Evolutionary conservation across 2,888 invertebrate genomes (phyloP).

Genomic region (Entomobrya multifasciata): DNA sequence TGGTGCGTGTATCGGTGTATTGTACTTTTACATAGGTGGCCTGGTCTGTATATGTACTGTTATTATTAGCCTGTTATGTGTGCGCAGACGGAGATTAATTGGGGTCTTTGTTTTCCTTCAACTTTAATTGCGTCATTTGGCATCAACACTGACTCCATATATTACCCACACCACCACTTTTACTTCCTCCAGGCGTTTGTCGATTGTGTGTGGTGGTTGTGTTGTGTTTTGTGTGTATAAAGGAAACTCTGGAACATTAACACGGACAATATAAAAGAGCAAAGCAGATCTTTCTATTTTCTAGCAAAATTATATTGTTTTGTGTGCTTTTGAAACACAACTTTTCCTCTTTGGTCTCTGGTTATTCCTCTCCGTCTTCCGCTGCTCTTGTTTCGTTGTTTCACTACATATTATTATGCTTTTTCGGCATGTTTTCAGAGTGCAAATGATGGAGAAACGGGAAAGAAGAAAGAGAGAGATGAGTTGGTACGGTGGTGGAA

Average conservation of each 20-base stretch:
- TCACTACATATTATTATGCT: neutral
- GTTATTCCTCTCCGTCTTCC: conserved; percentile 42
- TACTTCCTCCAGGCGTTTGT: conserved; percentile 57
- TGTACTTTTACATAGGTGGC: neutral
- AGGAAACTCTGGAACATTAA: conserved; percentile 29
- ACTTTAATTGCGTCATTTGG: conserved; percentile 72
- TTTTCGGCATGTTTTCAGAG: neutral
- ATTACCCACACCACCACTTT: conserved; percentile 52
- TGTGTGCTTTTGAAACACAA: conserved; percentile 17
- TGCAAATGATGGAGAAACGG: conserved; percentile 13
- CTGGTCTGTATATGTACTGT: conserved; percentile 17
- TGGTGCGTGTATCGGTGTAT: no score
- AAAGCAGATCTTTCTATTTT: no score
- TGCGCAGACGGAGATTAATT: conserved; percentile 68
- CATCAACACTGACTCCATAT: conserved; percentile 69
- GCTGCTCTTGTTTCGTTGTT: neutral
- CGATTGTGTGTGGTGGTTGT: neutral
- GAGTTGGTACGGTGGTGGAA: neutral
- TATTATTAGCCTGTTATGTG: conserved; percentile 34
- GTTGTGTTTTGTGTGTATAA: neutral
- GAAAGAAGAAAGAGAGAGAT: neutral
- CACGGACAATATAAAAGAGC: conserved; percentile 34
- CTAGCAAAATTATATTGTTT: conserved; percentile 7
- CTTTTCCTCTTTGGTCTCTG: conserved; percentile 27
- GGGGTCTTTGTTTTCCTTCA: conserved; percentile 72